Evolutionary conservation across 2,797 vertebrate species (phyloP), one percentile per base, ranked within the genome.

Genomic region (Buceros bicornis): DNA sequence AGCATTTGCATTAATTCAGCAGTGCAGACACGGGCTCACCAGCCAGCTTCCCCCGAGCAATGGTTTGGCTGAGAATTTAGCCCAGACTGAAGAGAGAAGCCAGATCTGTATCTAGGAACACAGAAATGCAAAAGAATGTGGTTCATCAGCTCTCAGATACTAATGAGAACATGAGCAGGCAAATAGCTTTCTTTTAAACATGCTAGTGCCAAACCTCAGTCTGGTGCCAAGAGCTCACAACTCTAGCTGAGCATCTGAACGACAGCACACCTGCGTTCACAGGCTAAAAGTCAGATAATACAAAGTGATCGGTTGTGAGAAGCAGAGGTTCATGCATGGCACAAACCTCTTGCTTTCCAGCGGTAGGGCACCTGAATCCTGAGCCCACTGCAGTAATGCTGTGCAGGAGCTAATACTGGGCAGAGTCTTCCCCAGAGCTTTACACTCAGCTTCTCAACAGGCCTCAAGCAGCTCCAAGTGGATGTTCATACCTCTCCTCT

Each of bases 131-230:
- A 48, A 89, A 85, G 81, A 92, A 91, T 71, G 78, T 43, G 25
- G 21, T 87, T 95, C 74, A 82, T 93, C 83, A 80, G 84, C 87
- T 92, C 87, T 92, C 81, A 53, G 82, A 90, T 80, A 84, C 92
- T 93, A 92, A 93, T 89, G 78, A 95, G 84, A 88, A 93, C 71
- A 71, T 22, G 69, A 93, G 76, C 74, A 82, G 82, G 57, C 92
- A 95, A 91, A 94, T 37, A 64, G 79, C 67, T 89, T 88, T 61
- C 53, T 77, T 71, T 67, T 42, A 64, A 73, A 65, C 33, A 67
- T 37, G 11, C 67, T 74, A 48, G 37, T 86, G 84, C 92, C 82
- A 96, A 94, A 90, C 17, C 8, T 60, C 24, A 8, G 28, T n/a
- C 33, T 1, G 3, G 18, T 65, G 79, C 94, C 91, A 95, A 74